Evolutionary conservation across 2,888 invertebrate genomes (phyloP), one percentile per base, ranked within the genome.

Genomic region (Diogma glabrata): DNA sequence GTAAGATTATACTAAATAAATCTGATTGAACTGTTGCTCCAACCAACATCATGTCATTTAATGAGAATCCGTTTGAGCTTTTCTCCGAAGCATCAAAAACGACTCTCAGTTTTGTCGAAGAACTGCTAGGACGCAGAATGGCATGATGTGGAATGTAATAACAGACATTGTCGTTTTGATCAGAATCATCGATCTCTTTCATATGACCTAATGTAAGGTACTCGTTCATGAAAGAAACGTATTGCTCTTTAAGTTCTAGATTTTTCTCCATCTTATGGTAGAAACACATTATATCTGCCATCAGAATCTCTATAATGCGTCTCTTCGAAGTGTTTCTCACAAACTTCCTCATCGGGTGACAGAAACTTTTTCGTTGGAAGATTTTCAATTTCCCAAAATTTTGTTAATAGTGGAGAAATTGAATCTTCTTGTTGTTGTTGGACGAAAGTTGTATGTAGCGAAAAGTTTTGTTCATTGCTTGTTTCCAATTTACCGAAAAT

Each of bases 151-250:
- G 56, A 19, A 58, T 22, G 50, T 50, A 57, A 30, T 53, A 56
- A 3, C 12, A 12, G 4, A 28, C 26, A 7, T 6, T 14, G 9
- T 38, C 17, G 10, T 6, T 38, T 38, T 38, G 36, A 7, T 38
- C 16, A 10, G 3, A 14, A 14, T 38, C 36, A 3, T 38, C 7
- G 19, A 52, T 46, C 51, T 33, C 48, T n/a, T 28, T 26, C 57
- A 59, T 61, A 23, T 60, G 58, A 40, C 52, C 53, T 50, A 57
- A 40, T 4, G 45, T n/a, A n/a, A 49, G 23, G 26, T 60, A 59
- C 47, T 59, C 57, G 9, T 54, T 23, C 54, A 59, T 58, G 19
- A 60, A 59, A 10, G 55, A 17, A 10, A 28, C 16, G 47, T 60
- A 60, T 46, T 57, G 51, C 8, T 10, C 20, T 28, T 50, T 55